phyloP scores from a whole-genome alignment of 2,113 vertebrate species.

The Cranoglanis bouderius region DNA sequence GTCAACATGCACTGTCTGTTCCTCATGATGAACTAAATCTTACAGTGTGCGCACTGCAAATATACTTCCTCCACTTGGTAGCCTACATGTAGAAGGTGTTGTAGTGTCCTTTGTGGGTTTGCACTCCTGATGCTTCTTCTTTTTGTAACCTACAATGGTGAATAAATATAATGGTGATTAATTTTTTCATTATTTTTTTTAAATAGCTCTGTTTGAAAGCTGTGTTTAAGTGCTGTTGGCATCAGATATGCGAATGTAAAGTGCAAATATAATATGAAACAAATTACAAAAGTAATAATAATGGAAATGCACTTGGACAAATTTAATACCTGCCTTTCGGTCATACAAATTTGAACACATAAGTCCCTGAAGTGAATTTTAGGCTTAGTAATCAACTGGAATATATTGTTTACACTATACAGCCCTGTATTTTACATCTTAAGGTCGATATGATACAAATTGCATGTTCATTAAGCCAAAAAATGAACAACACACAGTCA shows the following conservation, averaged over 20 bases:
- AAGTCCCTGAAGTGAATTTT: not conserved
- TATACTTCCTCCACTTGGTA: too few species aligned
- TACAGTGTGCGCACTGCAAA: too few species aligned
- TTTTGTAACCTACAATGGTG: too few species aligned
- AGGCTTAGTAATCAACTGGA: not conserved
- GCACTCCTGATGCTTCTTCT: too few species aligned
- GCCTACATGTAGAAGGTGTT: too few species aligned
- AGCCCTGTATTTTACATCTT: not conserved
- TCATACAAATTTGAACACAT: not conserved
- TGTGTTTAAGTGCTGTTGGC: not conserved
- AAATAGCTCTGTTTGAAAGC: not conserved
- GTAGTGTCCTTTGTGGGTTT: too few species aligned
- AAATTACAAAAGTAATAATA: not conserved
- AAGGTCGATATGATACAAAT: not conserved
- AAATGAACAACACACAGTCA: not conserved
- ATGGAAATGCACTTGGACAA: not conserved
- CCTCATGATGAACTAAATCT: not conserved
- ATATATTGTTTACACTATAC: not conserved
- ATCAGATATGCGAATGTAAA: not conserved
- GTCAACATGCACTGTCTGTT: not conserved
- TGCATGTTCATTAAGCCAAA: not conserved
- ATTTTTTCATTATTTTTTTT: too few species aligned
- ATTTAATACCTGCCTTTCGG: not conserved
- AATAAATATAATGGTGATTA: too few species aligned
- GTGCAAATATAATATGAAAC: not conserved